phyloP scores from a whole-genome alignment of 1,140 invertebrate species.

The Ostrea denselamellosa region DNA sequence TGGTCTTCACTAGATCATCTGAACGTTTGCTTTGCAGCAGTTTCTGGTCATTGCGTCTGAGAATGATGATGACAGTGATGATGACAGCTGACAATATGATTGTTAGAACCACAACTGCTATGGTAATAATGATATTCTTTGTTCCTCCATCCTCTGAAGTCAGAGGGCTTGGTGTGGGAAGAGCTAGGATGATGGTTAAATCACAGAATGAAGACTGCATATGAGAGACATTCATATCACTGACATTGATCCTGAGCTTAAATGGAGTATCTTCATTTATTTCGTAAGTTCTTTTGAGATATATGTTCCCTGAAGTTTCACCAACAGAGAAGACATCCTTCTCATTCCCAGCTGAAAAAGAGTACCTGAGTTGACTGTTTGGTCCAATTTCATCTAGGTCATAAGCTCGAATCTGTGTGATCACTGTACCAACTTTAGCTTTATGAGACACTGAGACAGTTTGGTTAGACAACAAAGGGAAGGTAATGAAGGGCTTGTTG shows the following conservation, averaged over 20 bases:
- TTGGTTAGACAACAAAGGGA: constrained; percentile 58
- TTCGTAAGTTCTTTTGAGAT: constrained; percentile 43
- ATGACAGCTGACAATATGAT: constrained; percentile 92
- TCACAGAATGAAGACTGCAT: constrained; percentile 94
- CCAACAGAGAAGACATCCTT: constrained; percentile 91
- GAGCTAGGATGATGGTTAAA: constrained; percentile 82
- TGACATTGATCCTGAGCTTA: constrained; percentile 37
- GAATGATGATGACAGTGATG: constrained; percentile 64
- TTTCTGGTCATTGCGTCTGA: constrained; percentile 57
- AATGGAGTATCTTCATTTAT: constrained; percentile 8
- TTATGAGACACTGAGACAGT: constrained; percentile 51
- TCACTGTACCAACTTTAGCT: constrained; percentile 42
- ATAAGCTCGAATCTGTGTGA: constrained; percentile 53
- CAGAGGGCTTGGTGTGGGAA: constrained; percentile 49
- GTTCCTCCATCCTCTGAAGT: constrained; percentile 54
- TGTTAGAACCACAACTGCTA: constrained; percentile 94
- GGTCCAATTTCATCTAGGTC: constrained; percentile 61
- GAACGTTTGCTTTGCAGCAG: constrained; percentile 15
- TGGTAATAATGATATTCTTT: constrained; percentile 86
- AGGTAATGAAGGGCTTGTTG: constrained; percentile 65
- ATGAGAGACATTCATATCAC: constrained; percentile 86
- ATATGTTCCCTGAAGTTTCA: constrained; percentile 82
- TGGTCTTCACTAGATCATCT: constrained; percentile 46
- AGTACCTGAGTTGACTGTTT: constrained; percentile 57
- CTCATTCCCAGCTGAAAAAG: constrained; percentile 80